Evolutionary conservation across 1,140 invertebrate genomes (phyloP), one percentile per base, ranked within the genome.

Genomic region (Chrysomallon squamiferum): DNA sequence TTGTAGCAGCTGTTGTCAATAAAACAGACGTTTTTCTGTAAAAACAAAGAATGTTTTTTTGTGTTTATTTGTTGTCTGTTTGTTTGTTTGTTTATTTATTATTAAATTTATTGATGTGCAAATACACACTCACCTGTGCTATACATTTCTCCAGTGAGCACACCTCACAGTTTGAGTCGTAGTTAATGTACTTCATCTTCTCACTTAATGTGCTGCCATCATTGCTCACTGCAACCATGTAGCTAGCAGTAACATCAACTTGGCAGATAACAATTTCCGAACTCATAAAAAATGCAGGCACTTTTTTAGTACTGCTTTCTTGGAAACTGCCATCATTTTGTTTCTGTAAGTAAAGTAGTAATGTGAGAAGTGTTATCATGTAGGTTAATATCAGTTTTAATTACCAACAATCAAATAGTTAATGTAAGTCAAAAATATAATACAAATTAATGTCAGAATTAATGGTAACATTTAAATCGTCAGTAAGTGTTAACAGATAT

Each of bases 1-100:
- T 74, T 68, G 66, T 78, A 78, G 38, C 76, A 78, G 3, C 35
- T 30, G 5, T 49, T 68, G 47, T 63, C 43, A 68, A 78, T 74
- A 7, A 47, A 54, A 65, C 76, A 78, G n/a, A 78, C 63, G 47
- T 76, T 67, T 60, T 33, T 59, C 76, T 78, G 50, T 2, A 71
- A 65, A 18, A 35, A 64, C 15, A 54, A 54, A 47, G 65, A 15
- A 62, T 20, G 32, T 45, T 27, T n/a, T n/a, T n/a, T n/a, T n/a
- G n/a, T n/a, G n/a, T n/a, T n/a, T n/a, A n/a, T n/a, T n/a, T n/a
- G n/a, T n/a, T n/a, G n/a, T n/a, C n/a, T n/a, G n/a, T n/a, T n/a
- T n/a, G n/a, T n/a, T n/a, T n/a, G n/a, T n/a, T n/a, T n/a, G n/a
- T n/a, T n/a, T n/a, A n/a, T n/a, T n/a, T n/a, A n/a, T n/a, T n/a